These are phyloP conservation scores for Podarcis siculus DNA, from an alignment of 2,797 vertebrate genomes.

Conservation along the genomic window DNA sequence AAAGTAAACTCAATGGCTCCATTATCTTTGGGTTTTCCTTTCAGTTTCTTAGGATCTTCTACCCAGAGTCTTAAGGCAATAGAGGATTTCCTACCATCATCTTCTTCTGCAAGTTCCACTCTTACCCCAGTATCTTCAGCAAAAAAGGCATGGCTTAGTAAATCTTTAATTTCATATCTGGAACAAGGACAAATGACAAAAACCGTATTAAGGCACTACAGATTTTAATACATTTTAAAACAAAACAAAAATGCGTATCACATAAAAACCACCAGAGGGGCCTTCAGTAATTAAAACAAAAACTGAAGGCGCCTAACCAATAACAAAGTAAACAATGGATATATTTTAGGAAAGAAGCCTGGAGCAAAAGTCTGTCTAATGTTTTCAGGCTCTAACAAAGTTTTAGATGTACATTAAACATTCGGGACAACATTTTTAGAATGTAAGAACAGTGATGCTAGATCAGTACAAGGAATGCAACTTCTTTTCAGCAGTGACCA, in stretches of 20 bases:
- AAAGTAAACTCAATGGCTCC: slow-evolving; percentile 98
- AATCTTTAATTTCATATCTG: slow-evolving; percentile 97
- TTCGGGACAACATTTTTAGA: too few species aligned
- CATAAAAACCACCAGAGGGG: slow-evolving; percentile 4
- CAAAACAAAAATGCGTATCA: neutral
- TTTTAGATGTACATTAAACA: neutral
- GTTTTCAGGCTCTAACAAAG: neutral
- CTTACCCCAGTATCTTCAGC: slow-evolving; percentile 98
- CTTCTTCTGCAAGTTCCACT: slow-evolving; percentile 97
- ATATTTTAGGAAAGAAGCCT: neutral
- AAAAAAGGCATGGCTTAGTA: slow-evolving; percentile 97
- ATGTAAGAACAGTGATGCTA: too few species aligned
- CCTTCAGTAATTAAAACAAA: neutral
- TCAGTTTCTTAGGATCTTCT: slow-evolving; percentile 97
- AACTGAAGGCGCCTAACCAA: neutral
- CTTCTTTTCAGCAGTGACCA: too few species aligned
- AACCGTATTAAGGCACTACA: slow-evolving; percentile 44
- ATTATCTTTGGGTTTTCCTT: slow-evolving; percentile 98
- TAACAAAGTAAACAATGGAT: neutral
- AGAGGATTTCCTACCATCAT: slow-evolving; percentile 92
- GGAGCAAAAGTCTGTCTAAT: neutral
- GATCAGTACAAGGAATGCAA: too few species aligned
- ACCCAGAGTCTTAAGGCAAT: slow-evolving; percentile 98
- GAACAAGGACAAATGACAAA: slow-evolving; percentile 29
- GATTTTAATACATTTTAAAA: neutral